Evolutionary conservation across 2,888 invertebrate species (phyloP).

Genomic region (Zygogramma bicolorata): DNA sequence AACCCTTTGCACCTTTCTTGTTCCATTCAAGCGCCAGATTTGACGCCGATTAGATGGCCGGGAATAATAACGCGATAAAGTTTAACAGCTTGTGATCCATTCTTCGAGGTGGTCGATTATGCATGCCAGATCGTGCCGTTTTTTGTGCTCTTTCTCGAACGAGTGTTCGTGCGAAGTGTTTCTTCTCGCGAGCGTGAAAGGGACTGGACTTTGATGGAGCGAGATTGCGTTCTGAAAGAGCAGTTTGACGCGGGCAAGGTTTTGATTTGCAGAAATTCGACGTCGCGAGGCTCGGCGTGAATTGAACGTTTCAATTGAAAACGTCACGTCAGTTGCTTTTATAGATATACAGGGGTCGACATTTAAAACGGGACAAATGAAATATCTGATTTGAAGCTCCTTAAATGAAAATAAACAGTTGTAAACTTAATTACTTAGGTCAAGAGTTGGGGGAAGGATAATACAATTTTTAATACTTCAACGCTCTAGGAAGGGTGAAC

Average conservation of each 20-base stretch:
- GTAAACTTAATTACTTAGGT: too few species aligned
- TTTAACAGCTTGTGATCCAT: constrained; percentile 59
- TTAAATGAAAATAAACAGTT: too few species aligned
- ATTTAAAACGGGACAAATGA: too few species aligned
- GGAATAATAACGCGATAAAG: constrained; percentile 61
- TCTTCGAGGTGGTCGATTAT: constrained; percentile 58
- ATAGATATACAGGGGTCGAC: too few species aligned
- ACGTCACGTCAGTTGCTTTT: too few species aligned
- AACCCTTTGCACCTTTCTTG: constrained; percentile 57
- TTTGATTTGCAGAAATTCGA: neutral
- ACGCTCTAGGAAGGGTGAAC: too few species aligned
- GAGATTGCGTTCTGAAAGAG: neutral
- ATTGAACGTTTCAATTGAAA: neutral
- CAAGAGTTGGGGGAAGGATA: too few species aligned
- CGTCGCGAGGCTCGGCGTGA: neutral
- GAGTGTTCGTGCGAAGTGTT: neutral
- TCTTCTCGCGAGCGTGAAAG: neutral
- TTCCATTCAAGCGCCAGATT: constrained; percentile 51
- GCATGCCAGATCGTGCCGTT: constrained; percentile 52
- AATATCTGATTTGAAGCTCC: too few species aligned
- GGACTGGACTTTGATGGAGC: constrained; percentile 8
- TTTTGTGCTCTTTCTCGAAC: constrained; percentile 43
- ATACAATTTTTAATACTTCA: too few species aligned
- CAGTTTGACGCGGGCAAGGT: neutral
- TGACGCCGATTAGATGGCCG: constrained; percentile 58